Base-by-base conservation (phyloP, 2,113 vertebrate genomes). In the Forbesichthys papilliferus region DNA sequence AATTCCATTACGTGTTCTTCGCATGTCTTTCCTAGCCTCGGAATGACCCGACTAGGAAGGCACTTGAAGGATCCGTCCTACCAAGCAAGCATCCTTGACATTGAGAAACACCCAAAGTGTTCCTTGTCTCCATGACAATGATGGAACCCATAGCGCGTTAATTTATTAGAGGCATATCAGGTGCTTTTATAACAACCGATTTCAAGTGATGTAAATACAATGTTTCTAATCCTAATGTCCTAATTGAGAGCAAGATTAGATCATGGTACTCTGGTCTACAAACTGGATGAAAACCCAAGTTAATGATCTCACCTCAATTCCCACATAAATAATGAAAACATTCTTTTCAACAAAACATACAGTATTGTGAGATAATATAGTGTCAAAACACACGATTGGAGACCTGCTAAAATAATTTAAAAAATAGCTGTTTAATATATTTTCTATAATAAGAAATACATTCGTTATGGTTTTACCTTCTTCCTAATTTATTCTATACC, bases 171-270 rank as follows among this genome's bases (percentile, higher is more conserved):
- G 63, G 33, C 57, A 67, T 79, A 80, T 86, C 85, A 80, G 71
- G 49, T 48, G 72, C 66, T 76, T 82, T 86, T 83, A 88, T 74
- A 86, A 84, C 76, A 77, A 56, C 57, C 64, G 68, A 53, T 75
- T 36, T 56, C 63, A 74, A 71, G 75, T 36, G 59, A 67, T 61
- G 48, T 27, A 27, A 27, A 27, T 27, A 27, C 64, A 77, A 84
- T 73, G 80, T 71, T 47, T 27, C 27, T 27, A 27, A 27, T 27
- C 27, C 27, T 27, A 27, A 27, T 3, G 27, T 27, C 27, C 27
- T 27, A 27, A 27, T 27, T 3, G 27, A 27, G 71, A 16, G 61
- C 47, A 33, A 5, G 52, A 56, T 59, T 62, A 74, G 69, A 52
- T 42, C 3, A 42, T 42, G 36, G 20, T 20, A 20, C 20, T 42